Base-by-base conservation (phyloP, 2,888 invertebrate genomes). In the Cabera pusaria region DNA sequence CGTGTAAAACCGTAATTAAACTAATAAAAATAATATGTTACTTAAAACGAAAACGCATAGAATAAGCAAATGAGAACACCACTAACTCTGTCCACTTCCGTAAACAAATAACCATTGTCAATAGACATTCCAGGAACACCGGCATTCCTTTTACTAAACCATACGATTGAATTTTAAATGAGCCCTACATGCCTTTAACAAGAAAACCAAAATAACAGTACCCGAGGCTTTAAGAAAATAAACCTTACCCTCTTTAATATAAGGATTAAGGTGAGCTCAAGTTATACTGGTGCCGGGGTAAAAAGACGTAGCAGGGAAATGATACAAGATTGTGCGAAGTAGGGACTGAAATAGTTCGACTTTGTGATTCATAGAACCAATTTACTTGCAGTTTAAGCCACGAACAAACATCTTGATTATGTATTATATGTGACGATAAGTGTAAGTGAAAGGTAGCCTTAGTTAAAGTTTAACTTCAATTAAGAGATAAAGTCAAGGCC, bases 141-240 rank as follows among this genome's bases (percentile, higher is more conserved):
- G 22, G 14, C 31, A 29, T 29, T 21, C 42, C 32, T n/a, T 35
- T 32, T 36, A 38, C 46, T 32, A 38, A 43, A 39, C 49, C 40
- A 24, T 40, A 38, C 37, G 42, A 47, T 48, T 49, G 49, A 50
- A 53, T 53, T 48, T 49, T 43, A 52, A 49, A 52, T 37, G 43
- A 34, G 31, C 19, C 9, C 7, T 36, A 36, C 39, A 38, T 51
- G 27, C 43, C 35, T 40, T 39, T 43, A 33, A 26, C 27, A 25
- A 27, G 2, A 31, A 4, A 25, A 18, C 3, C 20, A 21, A 8
- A 5, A 21, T 16, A 28, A 32, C 7, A 23, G 2, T 17, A 1
- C 1, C 6, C 2, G 7, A 14, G 14, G 4, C 14, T 14, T 14
- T 14, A 5, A 2, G 5, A 27, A 32, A 32, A 32, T 23, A 26